Conservation (phyloP, 2,888 invertebrate genomes). For the Cephus runcator region DNA sequence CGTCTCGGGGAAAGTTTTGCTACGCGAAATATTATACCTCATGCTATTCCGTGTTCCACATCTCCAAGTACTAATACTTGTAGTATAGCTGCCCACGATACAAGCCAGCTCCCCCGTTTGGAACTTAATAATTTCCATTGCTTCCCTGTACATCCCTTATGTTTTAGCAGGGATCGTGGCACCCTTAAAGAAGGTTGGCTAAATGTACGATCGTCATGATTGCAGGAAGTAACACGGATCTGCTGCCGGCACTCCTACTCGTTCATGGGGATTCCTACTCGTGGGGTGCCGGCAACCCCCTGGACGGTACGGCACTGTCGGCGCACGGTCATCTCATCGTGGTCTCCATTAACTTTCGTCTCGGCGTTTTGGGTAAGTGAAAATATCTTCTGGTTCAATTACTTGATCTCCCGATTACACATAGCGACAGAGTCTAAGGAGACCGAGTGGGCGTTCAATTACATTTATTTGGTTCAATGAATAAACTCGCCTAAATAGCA, state of each 20-base stretch:
- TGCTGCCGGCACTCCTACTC: slow-evolving; percentile 86
- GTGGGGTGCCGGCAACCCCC: slow-evolving; percentile 97
- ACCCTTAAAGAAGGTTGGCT: not conserved
- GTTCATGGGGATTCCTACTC: slow-evolving; percentile 96
- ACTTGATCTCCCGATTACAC: not conserved
- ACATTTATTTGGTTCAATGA: not conserved
- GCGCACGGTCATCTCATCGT: slow-evolving; percentile 91
- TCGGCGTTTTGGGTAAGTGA: slow-evolving; percentile 84
- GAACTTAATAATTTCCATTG: not conserved
- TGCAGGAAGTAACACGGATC: slow-evolving; percentile 69
- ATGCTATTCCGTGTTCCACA: not conserved
- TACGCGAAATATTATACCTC: not conserved
- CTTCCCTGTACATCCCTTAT: not conserved
- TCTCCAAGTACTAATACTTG: not conserved
- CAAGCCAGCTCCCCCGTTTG: not conserved
- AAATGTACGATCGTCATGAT: slow-evolving; percentile 32
- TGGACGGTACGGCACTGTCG: slow-evolving; percentile 95
- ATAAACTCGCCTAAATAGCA: not conserved
- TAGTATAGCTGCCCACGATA: not conserved
- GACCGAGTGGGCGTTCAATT: not conserved
- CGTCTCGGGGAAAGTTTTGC: not conserved
- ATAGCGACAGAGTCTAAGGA: not conserved
- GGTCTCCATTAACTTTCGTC: slow-evolving; percentile 90
- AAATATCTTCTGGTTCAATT: not conserved
- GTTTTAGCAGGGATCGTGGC: not conserved